Evolutionary conservation across 30 jellyfish, hydroid and myxozoan genomes (phyloP).

Genomic region (Hydra vulgaris): DNA sequence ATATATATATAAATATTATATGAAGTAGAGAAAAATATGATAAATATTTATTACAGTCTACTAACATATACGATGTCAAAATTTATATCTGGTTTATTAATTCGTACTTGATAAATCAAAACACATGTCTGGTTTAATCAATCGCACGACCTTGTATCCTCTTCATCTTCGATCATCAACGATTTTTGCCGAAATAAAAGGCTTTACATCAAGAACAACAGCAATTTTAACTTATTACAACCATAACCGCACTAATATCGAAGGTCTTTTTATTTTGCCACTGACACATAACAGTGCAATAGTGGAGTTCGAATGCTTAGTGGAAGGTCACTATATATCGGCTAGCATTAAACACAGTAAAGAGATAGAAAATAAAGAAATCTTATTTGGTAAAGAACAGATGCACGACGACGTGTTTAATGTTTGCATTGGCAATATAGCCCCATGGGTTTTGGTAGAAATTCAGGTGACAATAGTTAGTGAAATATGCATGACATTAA

Average conservation of each 20-base stretch:
- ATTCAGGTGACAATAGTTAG: constrained; percentile 62
- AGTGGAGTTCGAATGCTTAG: constrained; percentile 81
- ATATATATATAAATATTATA: no score
- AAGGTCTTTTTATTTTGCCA: constrained; percentile 76
- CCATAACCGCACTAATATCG: constrained; percentile 63
- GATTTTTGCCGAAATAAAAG: constrained; percentile 73
- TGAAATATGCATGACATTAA: constrained; percentile 44
- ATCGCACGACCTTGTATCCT: constrained; percentile 50
- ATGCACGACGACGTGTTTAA: constrained; percentile 52
- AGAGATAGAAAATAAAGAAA: constrained; percentile 33
- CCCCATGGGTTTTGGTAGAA: constrained; percentile 82
- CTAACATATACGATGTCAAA: no score
- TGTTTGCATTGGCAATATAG: constrained; percentile 64
- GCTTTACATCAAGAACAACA: constrained; percentile 91
- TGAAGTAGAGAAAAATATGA: no score
- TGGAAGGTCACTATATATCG: constrained; percentile 69
- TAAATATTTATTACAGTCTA: no score
- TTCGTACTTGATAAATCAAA: no score
- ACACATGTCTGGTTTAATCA: constrained; percentile 86
- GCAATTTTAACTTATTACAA: constrained; percentile 79
- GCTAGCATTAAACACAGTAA: constrained; percentile 39
- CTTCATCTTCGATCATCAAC: constrained; percentile 79
- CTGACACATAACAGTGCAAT: constrained; percentile 49
- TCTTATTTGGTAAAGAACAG: constrained; percentile 31
- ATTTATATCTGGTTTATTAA: no score